Percentiles rank a stretch among this genome's conserved stretches.
phyloP scores from a whole-genome alignment of 2,888 invertebrate genomes.

The Agrilus biguttatus region DNA sequence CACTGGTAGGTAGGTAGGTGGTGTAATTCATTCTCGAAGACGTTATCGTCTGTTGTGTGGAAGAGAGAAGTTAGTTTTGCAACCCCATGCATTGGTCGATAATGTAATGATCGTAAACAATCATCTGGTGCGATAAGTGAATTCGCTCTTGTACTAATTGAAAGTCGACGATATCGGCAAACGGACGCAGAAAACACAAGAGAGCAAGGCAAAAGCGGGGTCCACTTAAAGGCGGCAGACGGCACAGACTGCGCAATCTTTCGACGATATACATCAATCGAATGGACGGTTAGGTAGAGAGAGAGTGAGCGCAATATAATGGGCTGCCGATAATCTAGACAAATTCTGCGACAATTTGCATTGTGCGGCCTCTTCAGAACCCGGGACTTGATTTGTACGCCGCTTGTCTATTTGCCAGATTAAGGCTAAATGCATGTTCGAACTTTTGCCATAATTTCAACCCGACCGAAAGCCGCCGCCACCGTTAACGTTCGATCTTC shows the following conservation, averaged over 20 bases:
- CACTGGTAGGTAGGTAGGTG: too few species aligned
- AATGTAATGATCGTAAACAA: constrained; percentile 4
- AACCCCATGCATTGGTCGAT: not conserved
- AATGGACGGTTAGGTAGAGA: constrained; percentile 7
- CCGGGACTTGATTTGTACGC: constrained; percentile 28
- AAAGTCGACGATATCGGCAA: constrained; percentile 18
- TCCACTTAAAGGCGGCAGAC: not conserved
- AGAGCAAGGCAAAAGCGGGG: constrained; percentile 6
- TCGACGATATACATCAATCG: constrained; percentile 22
- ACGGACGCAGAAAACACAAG: constrained; percentile 11
- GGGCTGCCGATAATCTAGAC: constrained; percentile 29
- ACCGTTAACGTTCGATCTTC: constrained; percentile 23
- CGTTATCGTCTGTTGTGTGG: too few species aligned
- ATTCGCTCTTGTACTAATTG: constrained; percentile 23
- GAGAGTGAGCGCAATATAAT: too few species aligned
- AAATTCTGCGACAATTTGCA: constrained; percentile 34
- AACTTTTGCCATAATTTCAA: constrained; percentile 25
- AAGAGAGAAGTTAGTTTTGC: too few species aligned
- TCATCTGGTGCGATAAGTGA: constrained; percentile 11
- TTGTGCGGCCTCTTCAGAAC: constrained; percentile 28
- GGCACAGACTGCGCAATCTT: not conserved
- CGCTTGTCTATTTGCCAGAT: constrained; percentile 27
- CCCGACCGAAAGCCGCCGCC: constrained; percentile 4
- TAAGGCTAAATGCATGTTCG: constrained; percentile 27
- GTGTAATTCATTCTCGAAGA: too few species aligned